Conservation (phyloP, 2,113 vertebrate species). For the Abramis brama region DNA sequence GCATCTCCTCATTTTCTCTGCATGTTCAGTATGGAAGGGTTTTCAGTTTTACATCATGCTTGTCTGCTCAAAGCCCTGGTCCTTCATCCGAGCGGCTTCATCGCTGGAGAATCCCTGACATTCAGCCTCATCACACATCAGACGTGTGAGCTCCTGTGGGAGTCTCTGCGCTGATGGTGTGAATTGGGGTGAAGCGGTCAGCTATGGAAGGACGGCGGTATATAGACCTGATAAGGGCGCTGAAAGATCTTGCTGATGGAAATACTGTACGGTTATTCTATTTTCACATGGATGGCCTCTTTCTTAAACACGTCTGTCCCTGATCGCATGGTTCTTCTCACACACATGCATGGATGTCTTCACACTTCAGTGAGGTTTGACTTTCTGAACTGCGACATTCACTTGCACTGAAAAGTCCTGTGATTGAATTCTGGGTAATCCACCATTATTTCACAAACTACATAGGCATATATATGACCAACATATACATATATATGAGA, state of each 20-base stretch:
- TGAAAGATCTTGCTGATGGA: background rate
- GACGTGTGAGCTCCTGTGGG: background rate
- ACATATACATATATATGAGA: too few species aligned
- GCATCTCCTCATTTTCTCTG: too few species aligned
- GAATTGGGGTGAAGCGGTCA: background rate
- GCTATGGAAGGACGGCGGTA: background rate
- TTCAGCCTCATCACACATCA: conserved; percentile 12
- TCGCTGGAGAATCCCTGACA: background rate
- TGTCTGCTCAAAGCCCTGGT: background rate
- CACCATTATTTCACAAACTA: background rate
- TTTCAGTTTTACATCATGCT: too few species aligned
- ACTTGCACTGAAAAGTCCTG: background rate
- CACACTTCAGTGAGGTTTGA: background rate
- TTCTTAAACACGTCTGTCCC: background rate
- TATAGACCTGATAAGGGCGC: background rate
- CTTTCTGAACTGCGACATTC: background rate
- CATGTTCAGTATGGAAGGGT: too few species aligned
- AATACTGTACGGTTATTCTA: background rate
- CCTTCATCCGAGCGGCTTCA: background rate
- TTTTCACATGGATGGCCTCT: background rate
- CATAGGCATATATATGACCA: too few species aligned
- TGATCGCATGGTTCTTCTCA: background rate
- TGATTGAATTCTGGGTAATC: background rate
- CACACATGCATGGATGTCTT: background rate
- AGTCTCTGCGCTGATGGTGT: background rate